phyloP scores from a whole-genome alignment of 2,113 vertebrate genomes.

The Lagopus leucura region DNA sequence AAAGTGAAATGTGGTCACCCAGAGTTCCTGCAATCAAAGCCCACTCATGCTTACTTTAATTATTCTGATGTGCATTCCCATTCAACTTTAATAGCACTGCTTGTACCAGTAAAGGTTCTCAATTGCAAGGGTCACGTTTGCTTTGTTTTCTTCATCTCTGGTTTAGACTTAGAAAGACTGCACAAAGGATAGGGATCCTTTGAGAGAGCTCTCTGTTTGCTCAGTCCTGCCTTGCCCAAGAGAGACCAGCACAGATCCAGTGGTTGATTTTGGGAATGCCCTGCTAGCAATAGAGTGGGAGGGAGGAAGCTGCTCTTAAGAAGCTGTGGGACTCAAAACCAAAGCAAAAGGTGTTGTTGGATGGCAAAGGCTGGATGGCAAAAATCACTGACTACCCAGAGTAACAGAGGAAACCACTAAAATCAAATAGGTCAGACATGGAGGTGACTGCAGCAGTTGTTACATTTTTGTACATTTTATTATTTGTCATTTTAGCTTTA shows the following conservation, averaged over 20 bases:
- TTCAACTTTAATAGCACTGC: slow-evolving; percentile 30
- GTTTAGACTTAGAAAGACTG: slow-evolving; percentile 5
- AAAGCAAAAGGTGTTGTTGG: not conserved
- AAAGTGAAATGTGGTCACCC: slow-evolving; percentile 60
- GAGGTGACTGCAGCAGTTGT: not conserved
- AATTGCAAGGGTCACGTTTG: slow-evolving; percentile 42
- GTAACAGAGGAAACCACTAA: not conserved
- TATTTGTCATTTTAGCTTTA: not conserved
- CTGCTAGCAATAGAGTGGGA: not conserved
- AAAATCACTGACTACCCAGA: fast-evolving
- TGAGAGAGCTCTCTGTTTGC: slow-evolving; percentile 5
- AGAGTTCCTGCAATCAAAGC: slow-evolving; percentile 50
- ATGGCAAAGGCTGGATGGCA: not conserved
- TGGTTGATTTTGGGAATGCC: not conserved
- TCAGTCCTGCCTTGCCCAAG: not conserved
- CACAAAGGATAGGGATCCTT: slow-evolving; percentile 18
- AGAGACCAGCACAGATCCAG: not conserved
- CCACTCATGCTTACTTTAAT: slow-evolving; percentile 54
- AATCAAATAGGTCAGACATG: not conserved
- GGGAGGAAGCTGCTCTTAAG: not conserved
- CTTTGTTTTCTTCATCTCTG: not conserved
- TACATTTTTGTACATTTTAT: not conserved
- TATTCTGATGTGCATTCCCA: slow-evolving; percentile 12
- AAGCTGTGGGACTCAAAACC: not conserved
- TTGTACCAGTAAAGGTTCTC: slow-evolving; percentile 18